Base-by-base conservation (phyloP, 2,797 vertebrate species). In the Florisuga fusca region DNA sequence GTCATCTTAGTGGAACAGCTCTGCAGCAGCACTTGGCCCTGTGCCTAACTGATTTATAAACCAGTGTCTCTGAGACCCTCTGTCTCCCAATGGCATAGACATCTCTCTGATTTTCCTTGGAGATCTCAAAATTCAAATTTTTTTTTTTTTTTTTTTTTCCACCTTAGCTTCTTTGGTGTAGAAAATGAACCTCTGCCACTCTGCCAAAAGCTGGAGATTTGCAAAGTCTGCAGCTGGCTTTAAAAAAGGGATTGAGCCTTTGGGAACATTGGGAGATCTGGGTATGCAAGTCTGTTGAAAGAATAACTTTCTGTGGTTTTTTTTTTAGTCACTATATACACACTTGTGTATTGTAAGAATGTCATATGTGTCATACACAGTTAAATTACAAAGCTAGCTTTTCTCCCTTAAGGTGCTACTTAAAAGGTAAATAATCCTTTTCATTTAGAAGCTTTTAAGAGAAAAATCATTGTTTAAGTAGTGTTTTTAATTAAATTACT, bases 351-450 rank as follows among this genome's bases (percentile, higher is more conserved):
- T 62, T 41, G 20, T 29, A 58, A 79, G 23, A 66, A 43, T 84
- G 18, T 68, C 31, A 9, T 48, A 17, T 19, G 29, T 54, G 43
- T 94, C 36, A n/a, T 8, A 31, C 11, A 10, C n/a, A 59, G 34
- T 92, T 63, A 87, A 87, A 90, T 57, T 20, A 6, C 16, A 13
- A 13, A 73, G 53, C 71, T 43, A 2, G 1, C 15, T 80, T 17
- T 41, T 89, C 9, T 77, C 69, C 33, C 26, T 86, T 48, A 6
- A n/a, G 48, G 19, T 84, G 12, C 15, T 94, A 34, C 34, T 58
- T 79, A 34, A 90, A 94, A 92, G 57, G 54, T 38, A 57, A 57
- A 50, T 53, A 74, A 74, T 45, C 31, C 43, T 90, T 89, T 88
- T 83, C 9, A 85, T 66, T 91, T 73, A 57, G 89, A 90, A 77